Evolutionary conservation across 1,140 invertebrate species (phyloP).

Genomic region (Drosophila prosaltans): DNA sequence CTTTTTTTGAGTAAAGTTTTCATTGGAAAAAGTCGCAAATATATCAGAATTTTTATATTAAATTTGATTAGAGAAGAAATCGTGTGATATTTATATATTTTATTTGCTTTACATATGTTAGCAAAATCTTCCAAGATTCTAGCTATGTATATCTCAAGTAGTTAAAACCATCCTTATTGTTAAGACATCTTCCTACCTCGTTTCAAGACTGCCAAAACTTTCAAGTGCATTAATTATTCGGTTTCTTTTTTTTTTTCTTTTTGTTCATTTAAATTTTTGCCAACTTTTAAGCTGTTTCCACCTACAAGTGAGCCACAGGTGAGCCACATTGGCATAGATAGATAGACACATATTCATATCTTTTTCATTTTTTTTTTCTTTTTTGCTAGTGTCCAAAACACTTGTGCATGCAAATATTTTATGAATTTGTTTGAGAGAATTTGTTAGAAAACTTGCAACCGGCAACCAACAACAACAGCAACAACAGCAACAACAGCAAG

Average conservation of each 20-base stretch:
- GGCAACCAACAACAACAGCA: conserved; percentile 40
- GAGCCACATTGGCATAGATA: conserved; percentile 18
- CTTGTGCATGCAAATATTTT: conserved; percentile 77
- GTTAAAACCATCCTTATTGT: too few relatives aligned
- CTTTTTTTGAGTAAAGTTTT: too few relatives aligned
- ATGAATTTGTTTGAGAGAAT: conserved; percentile 62
- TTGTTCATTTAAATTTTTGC: background rate
- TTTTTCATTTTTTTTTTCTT: background rate
- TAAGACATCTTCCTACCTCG: too few relatives aligned
- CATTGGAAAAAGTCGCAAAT: too few relatives aligned
- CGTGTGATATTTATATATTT: too few relatives aligned
- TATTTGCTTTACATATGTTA: too few relatives aligned
- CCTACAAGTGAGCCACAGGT: conserved; percentile 30
- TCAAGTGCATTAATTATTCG: background rate
- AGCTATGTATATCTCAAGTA: too few relatives aligned
- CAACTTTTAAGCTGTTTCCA: conserved; percentile 7
- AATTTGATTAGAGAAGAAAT: too few relatives aligned
- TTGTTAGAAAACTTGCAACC: conserved; percentile 70
- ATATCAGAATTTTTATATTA: too few relatives aligned
- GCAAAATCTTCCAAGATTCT: too few relatives aligned
- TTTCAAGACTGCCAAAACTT: too few relatives aligned
- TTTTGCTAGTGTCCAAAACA: conserved; percentile 43
- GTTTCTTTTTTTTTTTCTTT: background rate
- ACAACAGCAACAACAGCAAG: conserved; percentile 36
- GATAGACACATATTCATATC: conserved; percentile 2